Evolutionary conservation across 1,140 invertebrate species (phyloP), one percentile per base, ranked within the genome.

Genomic region (Drosophila saltans): DNA sequence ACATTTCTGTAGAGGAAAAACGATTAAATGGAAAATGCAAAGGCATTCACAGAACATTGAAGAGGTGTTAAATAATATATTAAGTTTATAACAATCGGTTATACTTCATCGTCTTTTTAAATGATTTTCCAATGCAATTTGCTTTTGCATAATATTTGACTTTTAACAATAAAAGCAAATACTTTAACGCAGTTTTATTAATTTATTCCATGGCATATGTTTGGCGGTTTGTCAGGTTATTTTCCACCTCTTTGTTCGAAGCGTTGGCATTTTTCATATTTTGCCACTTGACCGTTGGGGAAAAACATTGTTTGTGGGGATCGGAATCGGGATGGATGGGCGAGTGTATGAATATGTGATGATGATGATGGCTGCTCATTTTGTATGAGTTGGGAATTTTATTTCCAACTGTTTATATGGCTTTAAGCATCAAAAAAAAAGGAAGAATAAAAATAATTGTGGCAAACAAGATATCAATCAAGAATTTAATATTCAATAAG

Each of bases 391-490:
- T 52, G 45, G 8, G 9, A 52, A 52, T 52, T 52, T 24, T 24
- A 24, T 52, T 10, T 52, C 21, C 45, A 52, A 48, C 69, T 80
- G 66, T 74, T 83, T 83, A 80, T 70, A 41, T 65, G 64, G 66
- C 69, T 85, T 85, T 72, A 85, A 85, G 45, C 21, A 16, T 16
- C 8, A n/a, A 43, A 52, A 52, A 52, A 52, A 52, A 52, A 40
- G 33, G 6, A 36, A 36, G 33, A 36, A 36, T 36, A 75, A 75
- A 85, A 81, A 81, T 73, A 9, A 79, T 86, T 68, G 56, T 26
- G 60, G 71, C 77, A 63, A 86, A 75, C 69, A 85, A 81, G 72
- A 77, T 75, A 86, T 75, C 65, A 78, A 85, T 79, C 86, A 79
- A 86, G 86, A 65, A 85, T 86, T 66, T 81, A 86, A 56, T 66